Evolutionary conservation across 2,888 invertebrate species (phyloP).

Genomic region (Vanessa cardui): DNA sequence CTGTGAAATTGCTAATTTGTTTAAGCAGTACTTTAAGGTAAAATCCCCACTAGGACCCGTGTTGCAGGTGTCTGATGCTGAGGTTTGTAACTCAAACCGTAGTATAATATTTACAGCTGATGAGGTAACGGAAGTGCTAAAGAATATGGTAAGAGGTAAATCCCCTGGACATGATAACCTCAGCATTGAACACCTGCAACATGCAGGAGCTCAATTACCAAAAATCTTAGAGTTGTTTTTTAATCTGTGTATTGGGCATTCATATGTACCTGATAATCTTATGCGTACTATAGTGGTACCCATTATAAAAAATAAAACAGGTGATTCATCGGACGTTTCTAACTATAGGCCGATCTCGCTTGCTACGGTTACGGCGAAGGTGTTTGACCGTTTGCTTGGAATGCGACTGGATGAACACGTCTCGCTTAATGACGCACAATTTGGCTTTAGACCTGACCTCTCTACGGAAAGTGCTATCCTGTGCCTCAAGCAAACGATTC

Average conservation of each 20-base stretch:
- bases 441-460: constrained; percentile 24
- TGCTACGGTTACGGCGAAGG: constrained; percentile 40
- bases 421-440: constrained; percentile 16
- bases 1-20: constrained; percentile 1
- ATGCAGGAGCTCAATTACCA: constrained; percentile 36
- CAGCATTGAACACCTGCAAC: constrained; percentile 37
- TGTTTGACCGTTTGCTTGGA: constrained; percentile 38
- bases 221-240: constrained; percentile 35
- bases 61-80: constrained; percentile 1
- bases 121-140: constrained; percentile 15
- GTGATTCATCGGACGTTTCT: constrained; percentile 29
- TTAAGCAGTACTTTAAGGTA: not conserved
- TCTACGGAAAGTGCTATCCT: constrained; percentile 35
- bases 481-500: constrained; percentile 32
- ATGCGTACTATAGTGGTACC: constrained; percentile 38
- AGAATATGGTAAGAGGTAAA: constrained; percentile 27
- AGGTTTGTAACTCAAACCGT: constrained; percentile 1
- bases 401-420: not conserved
- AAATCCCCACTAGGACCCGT: not conserved
- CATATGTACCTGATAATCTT: constrained; percentile 26
- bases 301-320: constrained; percentile 40
- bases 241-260: constrained; percentile 34
- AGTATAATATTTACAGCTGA: constrained; percentile 11
- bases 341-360: constrained; percentile 43
- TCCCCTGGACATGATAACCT: constrained; percentile 38